phyloP scores from a whole-genome alignment of 2,797 vertebrate species.

The Pelodytes ibericus region DNA sequence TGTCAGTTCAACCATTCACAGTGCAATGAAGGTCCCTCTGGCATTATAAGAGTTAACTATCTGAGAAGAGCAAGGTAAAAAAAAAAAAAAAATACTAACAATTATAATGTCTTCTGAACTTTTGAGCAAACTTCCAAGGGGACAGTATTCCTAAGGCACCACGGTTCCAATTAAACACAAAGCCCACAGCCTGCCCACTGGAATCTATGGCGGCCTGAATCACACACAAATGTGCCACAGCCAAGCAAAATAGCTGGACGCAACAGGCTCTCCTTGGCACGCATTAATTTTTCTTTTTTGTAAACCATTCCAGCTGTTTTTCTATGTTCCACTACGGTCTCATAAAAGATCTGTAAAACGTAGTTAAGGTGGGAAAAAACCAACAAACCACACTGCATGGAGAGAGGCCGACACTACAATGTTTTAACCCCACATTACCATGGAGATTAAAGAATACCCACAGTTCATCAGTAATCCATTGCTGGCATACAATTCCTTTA shows the following conservation, averaged over 20 bases:
- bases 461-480: no score
- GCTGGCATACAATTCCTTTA: no score
- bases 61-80: not conserved
- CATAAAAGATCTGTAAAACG: conserved; percentile 48
- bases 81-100: no score
- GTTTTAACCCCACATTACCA: not conserved
- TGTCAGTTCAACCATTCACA: not conserved
- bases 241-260: conserved; percentile 47
- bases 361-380: conserved; percentile 37
- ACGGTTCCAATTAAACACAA: conserved; percentile 47
- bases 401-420: not conserved
- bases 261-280: conserved; percentile 51
- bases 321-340: conserved; percentile 40
- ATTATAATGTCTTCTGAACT: conserved; percentile 31
- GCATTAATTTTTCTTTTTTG: conserved; percentile 22
- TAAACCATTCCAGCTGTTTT: conserved; percentile 51
- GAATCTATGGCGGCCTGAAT: conserved; percentile 49
- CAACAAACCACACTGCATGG: conserved; percentile 7
- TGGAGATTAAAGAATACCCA: no score
- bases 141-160: conserved; percentile 33
- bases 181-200: conserved; percentile 50
- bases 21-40: not conserved
- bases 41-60: conserved; percentile 6
- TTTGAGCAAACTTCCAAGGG: conserved; percentile 38
- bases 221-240: conserved; percentile 50